phyloP scores from a whole-genome alignment of 2,113 vertebrate genomes.

The Circaetus gallicus region DNA sequence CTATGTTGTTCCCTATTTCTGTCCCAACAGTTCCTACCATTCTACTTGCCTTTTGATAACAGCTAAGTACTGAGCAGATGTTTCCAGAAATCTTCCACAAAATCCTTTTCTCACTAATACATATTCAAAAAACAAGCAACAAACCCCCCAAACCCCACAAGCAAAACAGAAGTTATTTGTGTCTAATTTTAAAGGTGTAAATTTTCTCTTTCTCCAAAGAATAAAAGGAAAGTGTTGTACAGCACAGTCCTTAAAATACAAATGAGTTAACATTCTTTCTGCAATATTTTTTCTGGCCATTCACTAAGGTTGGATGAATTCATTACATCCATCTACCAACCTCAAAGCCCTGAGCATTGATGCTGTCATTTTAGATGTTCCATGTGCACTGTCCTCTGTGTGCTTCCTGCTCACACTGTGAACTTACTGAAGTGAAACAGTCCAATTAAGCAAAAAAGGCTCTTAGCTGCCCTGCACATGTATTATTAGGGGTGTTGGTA shows the following conservation, averaged over 20 bases:
- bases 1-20: neutral
- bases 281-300: neutral
- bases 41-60: neutral
- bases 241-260: neutral
- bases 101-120: neutral
- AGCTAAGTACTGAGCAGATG: neutral
- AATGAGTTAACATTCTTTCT: neutral
- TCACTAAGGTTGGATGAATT: neutral
- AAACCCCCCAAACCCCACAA: rapidly evolving
- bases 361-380: neutral
- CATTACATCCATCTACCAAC: neutral
- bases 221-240: neutral
- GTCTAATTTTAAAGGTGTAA: neutral
- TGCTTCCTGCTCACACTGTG: neutral
- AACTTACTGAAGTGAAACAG: neutral
- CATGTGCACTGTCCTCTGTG: neutral
- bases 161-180: neutral
- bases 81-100: neutral
- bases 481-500: neutral
- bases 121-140: neutral
- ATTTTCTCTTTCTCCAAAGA: neutral
- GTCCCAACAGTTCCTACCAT: neutral
- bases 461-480: neutral
- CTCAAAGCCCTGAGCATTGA: neutral
- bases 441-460: neutral